Conservation (phyloP, 2,113 vertebrate species). For the Pomatorhinus ruficollis region DNA sequence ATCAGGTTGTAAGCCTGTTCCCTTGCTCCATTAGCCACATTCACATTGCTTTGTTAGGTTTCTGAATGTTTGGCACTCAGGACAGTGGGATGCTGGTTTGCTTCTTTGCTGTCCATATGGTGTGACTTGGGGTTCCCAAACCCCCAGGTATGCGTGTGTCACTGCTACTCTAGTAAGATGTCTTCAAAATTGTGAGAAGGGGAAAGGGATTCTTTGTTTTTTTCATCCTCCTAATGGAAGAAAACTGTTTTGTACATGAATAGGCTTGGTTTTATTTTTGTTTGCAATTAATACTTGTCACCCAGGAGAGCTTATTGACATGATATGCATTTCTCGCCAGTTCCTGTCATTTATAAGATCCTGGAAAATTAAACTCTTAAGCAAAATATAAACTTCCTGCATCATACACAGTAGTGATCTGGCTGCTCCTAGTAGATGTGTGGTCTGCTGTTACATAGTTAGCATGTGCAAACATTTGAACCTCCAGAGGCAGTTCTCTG, state of each 20-base stretch:
- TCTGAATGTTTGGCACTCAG: background rate
- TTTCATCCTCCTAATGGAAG: background rate
- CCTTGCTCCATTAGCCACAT: background rate
- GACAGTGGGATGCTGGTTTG: background rate
- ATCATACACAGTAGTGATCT: background rate
- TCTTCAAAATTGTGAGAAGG: background rate
- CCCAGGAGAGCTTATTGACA: background rate
- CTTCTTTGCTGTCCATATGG: fast-evolving
- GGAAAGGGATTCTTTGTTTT: background rate
- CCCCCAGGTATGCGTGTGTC: background rate
- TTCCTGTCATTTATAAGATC: background rate
- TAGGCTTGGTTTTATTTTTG: background rate
- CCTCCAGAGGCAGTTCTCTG: background rate
- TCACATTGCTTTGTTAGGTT: background rate
- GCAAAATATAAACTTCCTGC: background rate
- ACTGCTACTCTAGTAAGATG: background rate
- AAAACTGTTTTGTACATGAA: background rate
- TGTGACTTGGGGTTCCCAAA: background rate
- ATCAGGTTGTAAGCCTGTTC: background rate
- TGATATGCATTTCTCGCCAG: background rate
- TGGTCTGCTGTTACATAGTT: background rate
- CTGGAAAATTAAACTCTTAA: background rate
- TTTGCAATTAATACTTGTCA: background rate
- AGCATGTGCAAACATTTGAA: background rate
- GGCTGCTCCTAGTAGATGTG: background rate